Base-by-base conservation (phyloP, 2,113 vertebrate species). In the Zosterops hypoxanthus region DNA sequence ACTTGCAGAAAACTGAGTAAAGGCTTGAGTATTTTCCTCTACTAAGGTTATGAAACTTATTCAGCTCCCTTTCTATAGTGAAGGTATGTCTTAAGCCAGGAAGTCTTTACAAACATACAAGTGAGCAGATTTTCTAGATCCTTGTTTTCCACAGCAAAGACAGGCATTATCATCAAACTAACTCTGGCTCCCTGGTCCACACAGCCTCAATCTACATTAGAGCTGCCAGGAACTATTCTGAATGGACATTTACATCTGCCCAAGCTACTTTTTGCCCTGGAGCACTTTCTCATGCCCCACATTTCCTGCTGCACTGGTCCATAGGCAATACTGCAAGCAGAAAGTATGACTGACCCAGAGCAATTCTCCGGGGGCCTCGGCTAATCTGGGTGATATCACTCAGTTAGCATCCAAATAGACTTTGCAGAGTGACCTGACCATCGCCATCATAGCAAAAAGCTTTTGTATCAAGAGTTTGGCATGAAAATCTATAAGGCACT, bases 1-100 rank as follows among this genome's bases (percentile, higher is more conserved):
- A 65, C 39, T 86, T 71, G 53, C 72, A 76, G 86, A 73, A 94
- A 82, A 64, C 42, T 59, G 75, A 86, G 24, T 49, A 39, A 86
- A 90, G 34, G 9, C 26, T 55, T 52, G 31, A 70, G 21, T 46
- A 73, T 29, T 12, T 47, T 66, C 55, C 33, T 71, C 44, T 52
- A 6, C 24, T 60, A 28, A 61, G 11, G 11, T 89, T 84, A 84
- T 59, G 52, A 87, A 86, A 61, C 22, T 64, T 46, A 31, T 8
- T 63, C 44, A 41, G 21, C 22, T 14, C 29, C n/a, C 11, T 73
- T 60, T 71, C 46, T 53, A 12, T 69, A 36, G 23, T 34, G 24
- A 78, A 88, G 44, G 13, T 15, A n/a, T 47, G 15, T 33, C 24
- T 42, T 77, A 59, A 70, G 20, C 8, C 79, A 66, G 50, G 22